phyloP scores from a whole-genome alignment of 1,140 invertebrate genomes.

The Polypedilum vanderplanki region DNA sequence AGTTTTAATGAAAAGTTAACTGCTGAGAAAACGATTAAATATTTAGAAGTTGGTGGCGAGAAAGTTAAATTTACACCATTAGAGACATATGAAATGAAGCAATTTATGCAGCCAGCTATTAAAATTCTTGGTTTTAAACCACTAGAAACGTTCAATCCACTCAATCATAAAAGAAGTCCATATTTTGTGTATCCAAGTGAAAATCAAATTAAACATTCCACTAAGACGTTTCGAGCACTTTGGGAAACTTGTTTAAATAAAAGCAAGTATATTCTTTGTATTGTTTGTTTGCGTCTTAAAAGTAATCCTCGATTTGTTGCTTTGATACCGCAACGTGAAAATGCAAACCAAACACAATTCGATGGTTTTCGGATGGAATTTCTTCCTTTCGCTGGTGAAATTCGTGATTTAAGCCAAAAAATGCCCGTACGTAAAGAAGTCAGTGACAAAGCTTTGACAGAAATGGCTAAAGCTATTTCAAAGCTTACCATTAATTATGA shows the following conservation, averaged over 20 bases:
- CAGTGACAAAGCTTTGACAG: not conserved
- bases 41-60: not conserved
- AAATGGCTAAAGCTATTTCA: not conserved
- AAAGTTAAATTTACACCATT: conserved; percentile 8
- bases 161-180: not conserved
- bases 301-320: not conserved
- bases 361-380: conserved; percentile 19
- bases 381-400: not conserved
- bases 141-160: not conserved
- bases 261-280: not conserved
- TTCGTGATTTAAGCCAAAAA: not conserved
- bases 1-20: not conserved
- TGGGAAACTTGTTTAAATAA: not conserved
- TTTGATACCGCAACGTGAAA: not conserved
- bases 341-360: not conserved
- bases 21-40: not conserved
- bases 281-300: not conserved
- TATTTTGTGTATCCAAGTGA: conserved; percentile 13
- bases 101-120: not conserved
- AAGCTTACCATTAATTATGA: not conserved
- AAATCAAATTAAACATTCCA: not conserved
- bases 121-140: not conserved
- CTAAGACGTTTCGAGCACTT: not conserved
- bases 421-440: not conserved
- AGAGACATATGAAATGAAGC: conserved; percentile 16